Base-by-base conservation (phyloP, 2,888 invertebrate genomes). In the Sarcophaga subvicina region DNA sequence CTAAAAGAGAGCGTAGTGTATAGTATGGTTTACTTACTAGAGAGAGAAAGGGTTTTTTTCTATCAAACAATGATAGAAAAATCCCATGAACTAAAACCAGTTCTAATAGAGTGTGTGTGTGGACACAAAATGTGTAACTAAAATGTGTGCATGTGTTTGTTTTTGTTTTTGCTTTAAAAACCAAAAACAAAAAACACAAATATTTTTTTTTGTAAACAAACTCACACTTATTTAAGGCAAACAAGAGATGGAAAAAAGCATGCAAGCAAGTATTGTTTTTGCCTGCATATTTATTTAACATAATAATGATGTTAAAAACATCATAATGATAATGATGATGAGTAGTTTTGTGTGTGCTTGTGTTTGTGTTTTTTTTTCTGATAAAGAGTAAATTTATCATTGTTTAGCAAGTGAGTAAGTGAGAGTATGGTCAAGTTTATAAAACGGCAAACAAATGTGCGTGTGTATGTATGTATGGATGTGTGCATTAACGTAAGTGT, bases 391-490 rank as follows among this genome's bases (percentile, higher is more conserved):
- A 78, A 49, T 81, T 78, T 62, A 71, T 76, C 63, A 66, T 83
- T 76, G 63, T 70, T 80, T 70, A 83, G 70, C 71, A 45, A 45
- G 45, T 71, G 59, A 54, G 14, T 20, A 59, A 66, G 27, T 20
- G 60, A 59, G 71, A 72, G 77, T 78, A 72, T 66, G 83, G 64
- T 77, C 82, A 77, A 82, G 82, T 82, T 82, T 82, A 77, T 45
- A 77, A 17, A 49, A 4, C 17, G 37, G 37, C 37, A 17, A 22
- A 27, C 20, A 6, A 59, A n/a, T 59, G 20, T 25, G 5, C 1
- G 6, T 25, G 14, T 59, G 60, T 60, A 37, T 4, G 14, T 1
- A 0, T 64, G 47, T 20, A 8, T 62, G 12, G 22, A 45, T 76
- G 59, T 71, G 70, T 63, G 25, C 64, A 60, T 67, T 22, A 59